Conservation (phyloP, 2,888 invertebrate genomes). For the Uropetala carovei region DNA sequence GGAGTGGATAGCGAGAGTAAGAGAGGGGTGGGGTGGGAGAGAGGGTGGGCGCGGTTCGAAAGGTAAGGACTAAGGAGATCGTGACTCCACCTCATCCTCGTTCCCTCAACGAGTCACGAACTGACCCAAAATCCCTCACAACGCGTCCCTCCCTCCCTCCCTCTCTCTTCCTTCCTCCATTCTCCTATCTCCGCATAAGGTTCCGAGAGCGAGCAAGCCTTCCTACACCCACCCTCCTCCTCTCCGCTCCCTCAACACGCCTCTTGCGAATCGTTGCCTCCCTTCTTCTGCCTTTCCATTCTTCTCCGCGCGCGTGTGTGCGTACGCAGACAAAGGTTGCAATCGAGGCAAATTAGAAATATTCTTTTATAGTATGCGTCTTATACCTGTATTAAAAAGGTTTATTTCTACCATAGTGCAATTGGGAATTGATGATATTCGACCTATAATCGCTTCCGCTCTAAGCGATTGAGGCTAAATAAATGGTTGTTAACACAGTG, state of each 20-base stretch:
- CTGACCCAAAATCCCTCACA: constrained; percentile 48
- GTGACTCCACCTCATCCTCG: constrained; percentile 46
- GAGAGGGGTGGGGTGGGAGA: not conserved
- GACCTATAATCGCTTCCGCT: too few species aligned
- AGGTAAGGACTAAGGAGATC: not conserved
- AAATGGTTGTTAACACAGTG: too few species aligned
- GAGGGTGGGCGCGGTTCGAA: not conserved
- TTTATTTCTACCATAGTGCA: too few species aligned
- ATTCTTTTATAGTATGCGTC: too few species aligned
- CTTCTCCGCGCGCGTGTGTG: not conserved
- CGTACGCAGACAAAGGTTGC: not conserved
- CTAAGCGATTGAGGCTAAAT: too few species aligned
- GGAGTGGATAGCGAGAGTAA: not conserved
- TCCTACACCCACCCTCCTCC: not conserved
- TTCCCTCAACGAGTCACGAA: constrained; percentile 40
- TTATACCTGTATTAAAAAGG: too few species aligned
- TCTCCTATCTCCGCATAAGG: constrained; percentile 36
- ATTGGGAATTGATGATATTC: too few species aligned
- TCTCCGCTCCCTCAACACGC: not conserved
- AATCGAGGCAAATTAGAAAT: not conserved
- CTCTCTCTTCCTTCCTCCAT: not conserved
- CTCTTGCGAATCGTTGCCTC: not conserved
- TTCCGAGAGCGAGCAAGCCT: constrained; percentile 9
- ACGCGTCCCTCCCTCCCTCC: not conserved
- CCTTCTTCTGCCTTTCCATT: not conserved